Percentiles rank a stretch among this genome's conserved stretches.
These are phyloP conservation scores for Dendroctonus valens DNA, from an alignment of 1,140 invertebrate species.

Conservation along the genomic window DNA sequence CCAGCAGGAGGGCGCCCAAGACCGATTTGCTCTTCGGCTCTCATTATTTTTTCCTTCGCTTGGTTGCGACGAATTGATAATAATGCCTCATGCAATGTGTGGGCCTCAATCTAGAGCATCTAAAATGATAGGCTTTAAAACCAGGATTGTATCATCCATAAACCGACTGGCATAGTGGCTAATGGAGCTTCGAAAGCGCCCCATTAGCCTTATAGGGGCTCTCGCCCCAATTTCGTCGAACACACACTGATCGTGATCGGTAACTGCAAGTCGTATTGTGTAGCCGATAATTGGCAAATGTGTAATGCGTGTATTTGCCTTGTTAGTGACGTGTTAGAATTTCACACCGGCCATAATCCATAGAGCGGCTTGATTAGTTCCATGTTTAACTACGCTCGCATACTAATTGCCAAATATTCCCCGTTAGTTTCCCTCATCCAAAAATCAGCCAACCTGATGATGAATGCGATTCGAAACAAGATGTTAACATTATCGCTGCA, in stretches of 20 bases:
- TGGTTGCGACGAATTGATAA: too few relatives aligned
- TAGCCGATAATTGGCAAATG: conserved; percentile 16
- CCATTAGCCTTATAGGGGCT: too few relatives aligned
- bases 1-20: background rate
- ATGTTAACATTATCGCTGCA: conserved; percentile 25
- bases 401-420: conserved; percentile 12
- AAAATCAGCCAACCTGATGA: background rate
- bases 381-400: conserved; percentile 7
- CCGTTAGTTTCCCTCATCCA: background rate
- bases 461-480: conserved; percentile 23
- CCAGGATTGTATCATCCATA: too few relatives aligned
- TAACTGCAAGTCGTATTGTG: conserved; percentile 8
- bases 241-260: conserved; percentile 7
- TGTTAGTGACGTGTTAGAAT: conserved; percentile 13
- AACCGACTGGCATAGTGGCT: too few relatives aligned
- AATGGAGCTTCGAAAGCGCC: too few relatives aligned
- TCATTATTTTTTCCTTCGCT: too few relatives aligned
- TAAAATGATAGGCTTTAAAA: too few relatives aligned
- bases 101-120: too few relatives aligned
- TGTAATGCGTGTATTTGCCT: conserved; percentile 18
- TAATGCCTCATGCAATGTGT: too few relatives aligned
- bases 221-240: background rate
- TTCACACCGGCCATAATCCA: conserved; percentile 7
- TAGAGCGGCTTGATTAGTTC: conserved; percentile 7
- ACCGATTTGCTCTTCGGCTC: background rate